Base-by-base conservation (phyloP, 2,797 vertebrate genomes). In the Xiphorhynchus erythropygius region DNA sequence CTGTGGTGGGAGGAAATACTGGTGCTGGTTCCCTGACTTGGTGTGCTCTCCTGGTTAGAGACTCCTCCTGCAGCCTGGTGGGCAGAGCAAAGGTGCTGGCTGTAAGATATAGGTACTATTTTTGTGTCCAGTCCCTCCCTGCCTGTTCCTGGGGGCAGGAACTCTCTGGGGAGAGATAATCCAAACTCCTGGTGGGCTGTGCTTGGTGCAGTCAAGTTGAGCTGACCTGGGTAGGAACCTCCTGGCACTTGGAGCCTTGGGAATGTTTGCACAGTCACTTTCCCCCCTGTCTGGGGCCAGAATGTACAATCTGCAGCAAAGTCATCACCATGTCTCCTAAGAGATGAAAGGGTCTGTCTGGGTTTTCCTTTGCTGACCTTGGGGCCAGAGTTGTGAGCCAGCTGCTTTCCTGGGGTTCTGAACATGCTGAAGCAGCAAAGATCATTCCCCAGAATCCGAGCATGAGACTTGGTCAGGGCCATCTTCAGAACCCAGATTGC, bases 211-310 rank as follows among this genome's bases (percentile, higher is more conserved):
- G 63, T 65, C 24, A 28, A 11, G 42, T 35, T 68, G 56, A 79
- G 18, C 42, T 63, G 71, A 25, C 59, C 49, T 52, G 8, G 46
- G 1, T 2, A 14, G 77, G 77, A 92, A 18, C 17, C 14, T 63
- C 16, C 24, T 63, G 13, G 28, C 5, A 2, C 56, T 71, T 0
- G 0, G 28, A 56, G 25, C 33, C 12, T 19, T 25, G 35, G 53
- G 32, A 56, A 3, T 17, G 12, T 75, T 84, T 67, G 46, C 52
- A 68, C 35, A 55, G 78, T 63, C 15, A 18, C n/a, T 52, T 84
- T 16, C 7, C 4, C 7, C 13, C 8, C 21, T 0, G 0, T 52
- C 25, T 71, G 23, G 46, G 63, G 39, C 30, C 59, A 65, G 41
- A 57, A 35, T 18, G 27, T 69, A 17, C 28, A 11, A 10, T 8